These are phyloP conservation scores for Herpailurus yagouaroundi DNA, from an alignment of 2,113 vertebrate species.

Conservation along the genomic window DNA sequence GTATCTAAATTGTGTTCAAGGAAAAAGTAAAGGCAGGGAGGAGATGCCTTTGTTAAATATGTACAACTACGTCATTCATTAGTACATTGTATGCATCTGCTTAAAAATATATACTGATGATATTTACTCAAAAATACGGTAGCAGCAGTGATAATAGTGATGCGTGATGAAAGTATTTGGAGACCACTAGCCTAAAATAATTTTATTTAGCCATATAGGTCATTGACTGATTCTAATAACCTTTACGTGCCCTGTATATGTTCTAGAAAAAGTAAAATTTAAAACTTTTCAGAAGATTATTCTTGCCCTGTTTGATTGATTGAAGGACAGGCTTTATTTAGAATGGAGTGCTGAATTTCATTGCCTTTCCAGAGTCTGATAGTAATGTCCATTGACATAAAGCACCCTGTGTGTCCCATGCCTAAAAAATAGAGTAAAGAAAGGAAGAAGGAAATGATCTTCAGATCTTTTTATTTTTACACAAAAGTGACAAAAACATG, in stretches of 20 bases:
- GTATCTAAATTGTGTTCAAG: background rate
- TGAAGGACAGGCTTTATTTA: background rate
- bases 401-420: background rate
- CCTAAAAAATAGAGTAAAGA: background rate
- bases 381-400: background rate
- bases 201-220: background rate
- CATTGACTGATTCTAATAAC: background rate
- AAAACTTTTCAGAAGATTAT: background rate
- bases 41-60: background rate
- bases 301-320: background rate
- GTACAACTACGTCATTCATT: background rate
- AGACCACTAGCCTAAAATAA: background rate
- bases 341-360: accelerated
- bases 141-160: background rate
- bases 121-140: background rate
- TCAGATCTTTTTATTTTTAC: conserved; percentile 54
- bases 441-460: conserved; percentile 18
- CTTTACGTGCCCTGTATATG: accelerated
- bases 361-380: background rate
- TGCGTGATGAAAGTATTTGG: background rate
- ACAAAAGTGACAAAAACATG: conserved; percentile 43
- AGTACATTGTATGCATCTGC: background rate
- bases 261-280: background rate
- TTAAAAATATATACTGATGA: background rate
- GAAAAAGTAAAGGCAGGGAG: background rate